phyloP scores from a whole-genome alignment of 2,113 vertebrate species.

The Axis porcinus region DNA sequence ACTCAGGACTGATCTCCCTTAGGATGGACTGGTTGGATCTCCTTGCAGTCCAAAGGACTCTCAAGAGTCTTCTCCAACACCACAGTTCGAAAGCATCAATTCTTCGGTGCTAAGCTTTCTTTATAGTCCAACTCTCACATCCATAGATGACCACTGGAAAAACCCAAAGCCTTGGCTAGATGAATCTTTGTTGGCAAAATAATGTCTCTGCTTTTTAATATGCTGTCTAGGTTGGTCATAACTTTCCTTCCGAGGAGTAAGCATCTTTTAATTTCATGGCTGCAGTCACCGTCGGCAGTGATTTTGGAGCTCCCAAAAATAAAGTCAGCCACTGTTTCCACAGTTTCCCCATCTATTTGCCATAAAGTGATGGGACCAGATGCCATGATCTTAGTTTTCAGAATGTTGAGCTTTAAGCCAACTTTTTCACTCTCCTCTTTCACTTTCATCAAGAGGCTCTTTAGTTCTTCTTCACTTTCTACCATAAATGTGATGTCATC shows the following conservation, averaged over 20 bases:
- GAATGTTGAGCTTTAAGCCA: not conserved
- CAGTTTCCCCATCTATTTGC: not conserved
- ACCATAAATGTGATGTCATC: not conserved
- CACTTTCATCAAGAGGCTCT: not conserved
- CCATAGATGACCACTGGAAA: not conserved
- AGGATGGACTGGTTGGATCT: not conserved
- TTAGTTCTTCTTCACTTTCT: not conserved
- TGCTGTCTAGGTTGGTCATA: not conserved
- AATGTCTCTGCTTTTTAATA: not conserved
- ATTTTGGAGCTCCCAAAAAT: not conserved
- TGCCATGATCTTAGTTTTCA: not conserved
- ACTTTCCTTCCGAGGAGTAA: not conserved
- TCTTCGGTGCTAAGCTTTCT: not conserved
- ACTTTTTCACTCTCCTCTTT: not conserved
- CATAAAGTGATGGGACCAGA: not conserved
- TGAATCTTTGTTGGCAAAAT: not conserved
- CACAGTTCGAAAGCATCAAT: not conserved
- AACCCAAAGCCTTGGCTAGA: not conserved
- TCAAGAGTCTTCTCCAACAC: not conserved
- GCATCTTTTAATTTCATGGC: not conserved
- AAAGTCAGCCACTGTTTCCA: not conserved
- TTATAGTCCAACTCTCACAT: not conserved
- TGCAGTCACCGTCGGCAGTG: not conserved
- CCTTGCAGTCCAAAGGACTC: not conserved
- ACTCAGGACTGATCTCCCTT: not conserved